Conservation (phyloP, 1,140 invertebrate species). For the Chrysopa pallens region DNA sequence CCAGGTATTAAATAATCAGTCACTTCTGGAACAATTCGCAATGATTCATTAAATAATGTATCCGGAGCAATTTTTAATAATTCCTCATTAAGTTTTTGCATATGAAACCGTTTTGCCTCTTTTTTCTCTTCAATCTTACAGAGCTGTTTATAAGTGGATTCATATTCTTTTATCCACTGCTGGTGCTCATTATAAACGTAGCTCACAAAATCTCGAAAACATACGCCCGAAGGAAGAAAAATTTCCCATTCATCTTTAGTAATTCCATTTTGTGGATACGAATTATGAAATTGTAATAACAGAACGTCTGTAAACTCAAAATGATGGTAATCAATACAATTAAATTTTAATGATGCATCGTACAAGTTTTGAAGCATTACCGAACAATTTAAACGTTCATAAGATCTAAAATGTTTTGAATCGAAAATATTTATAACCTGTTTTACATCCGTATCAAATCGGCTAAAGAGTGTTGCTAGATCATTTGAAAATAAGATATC, state of each 20-base stretch:
- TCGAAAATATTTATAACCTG: not conserved
- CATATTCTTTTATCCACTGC: slow-evolving; percentile 12
- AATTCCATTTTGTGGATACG: not conserved
- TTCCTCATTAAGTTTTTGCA: not conserved
- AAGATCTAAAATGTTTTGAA: not conserved
- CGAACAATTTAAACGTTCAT: not conserved
- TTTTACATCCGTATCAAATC: not conserved
- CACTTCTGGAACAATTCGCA: not conserved
- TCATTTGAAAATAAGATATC: too few relatives aligned
- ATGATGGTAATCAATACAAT: not conserved
- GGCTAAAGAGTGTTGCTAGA: too few relatives aligned
- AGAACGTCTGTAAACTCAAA: not conserved
- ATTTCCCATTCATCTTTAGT: not conserved
- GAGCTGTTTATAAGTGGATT: slow-evolving; percentile 2
- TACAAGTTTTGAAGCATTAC: not conserved
- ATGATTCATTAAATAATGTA: too few relatives aligned
- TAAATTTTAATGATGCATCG: not conserved
- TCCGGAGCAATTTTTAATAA: not conserved
- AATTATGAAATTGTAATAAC: too few relatives aligned
- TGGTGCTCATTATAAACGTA: slow-evolving; percentile 16
- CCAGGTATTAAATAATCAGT: not conserved
- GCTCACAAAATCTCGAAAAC: slow-evolving; percentile 16
- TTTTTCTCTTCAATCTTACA: not conserved
- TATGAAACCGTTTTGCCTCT: not conserved
- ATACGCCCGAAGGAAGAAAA: slow-evolving; percentile 10